Base-by-base conservation (phyloP, 1,140 invertebrate species). In the Dolichoris vasculosae region DNA sequence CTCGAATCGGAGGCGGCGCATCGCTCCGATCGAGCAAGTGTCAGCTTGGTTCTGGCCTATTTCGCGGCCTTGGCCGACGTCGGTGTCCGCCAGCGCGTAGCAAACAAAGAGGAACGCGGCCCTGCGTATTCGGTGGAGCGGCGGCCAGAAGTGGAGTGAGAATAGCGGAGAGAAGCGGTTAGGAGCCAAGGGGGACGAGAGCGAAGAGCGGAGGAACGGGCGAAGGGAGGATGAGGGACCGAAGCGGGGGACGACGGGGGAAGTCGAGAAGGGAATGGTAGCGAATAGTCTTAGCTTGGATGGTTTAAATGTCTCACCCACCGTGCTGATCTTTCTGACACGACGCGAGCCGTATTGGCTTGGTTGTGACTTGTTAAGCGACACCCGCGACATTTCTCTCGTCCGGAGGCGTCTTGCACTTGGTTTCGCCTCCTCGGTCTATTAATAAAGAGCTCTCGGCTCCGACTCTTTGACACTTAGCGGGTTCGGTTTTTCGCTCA, bases 261-360 rank as follows among this genome's bases (percentile, higher is more conserved):
- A 2, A 69, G 40, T 15, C 59, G 35, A 38, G 4, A 17, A 26
- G 46, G 23, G 76, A 63, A 35, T 48, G 30, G 51, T 63, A 38
- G 20, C 32, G 51, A 55, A 59, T 40, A 32, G 48, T 59, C 15
- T 26, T 30, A 20, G 38, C 59, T 11, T 43, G 78, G 26, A 80
- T 38, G 20, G 35, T 43, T 40, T 64, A 43, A 80, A 80, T 46
- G 35, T 77, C 55, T 48, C 78, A 82, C 93, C 84, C 90, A 94
- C 93, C 93, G 93, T 93, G 85, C 93, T 94, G 87, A 94, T 94
- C 88, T 94, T 94, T 77, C 93, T 90, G 63, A 93, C 92, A 88
- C 93, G 90, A 82, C 92, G 91, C 82, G 92, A 93, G 90, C 78
- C 43, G 78, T 81, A 75, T n/a, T 35, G 46, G 89, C 92, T 91